Conservation (phyloP, 2,113 vertebrate genomes). For the Hypomesus transpacificus region DNA sequence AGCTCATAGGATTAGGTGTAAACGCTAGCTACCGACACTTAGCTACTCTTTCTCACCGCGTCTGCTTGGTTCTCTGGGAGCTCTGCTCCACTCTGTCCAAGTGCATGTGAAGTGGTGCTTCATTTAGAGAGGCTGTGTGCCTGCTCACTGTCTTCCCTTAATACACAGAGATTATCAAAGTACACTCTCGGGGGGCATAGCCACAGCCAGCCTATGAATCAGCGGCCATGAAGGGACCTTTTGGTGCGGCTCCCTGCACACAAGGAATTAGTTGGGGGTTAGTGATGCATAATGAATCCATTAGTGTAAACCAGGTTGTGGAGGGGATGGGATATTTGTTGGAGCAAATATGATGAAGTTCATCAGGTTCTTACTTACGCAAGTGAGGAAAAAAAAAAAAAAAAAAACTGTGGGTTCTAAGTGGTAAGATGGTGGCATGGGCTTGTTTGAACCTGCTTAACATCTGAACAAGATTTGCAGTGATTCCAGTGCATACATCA, state of each 20-base stretch:
- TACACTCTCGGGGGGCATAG: background rate
- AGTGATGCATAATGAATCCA: background rate
- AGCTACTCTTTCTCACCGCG: background rate
- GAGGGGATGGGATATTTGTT: background rate
- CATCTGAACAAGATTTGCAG: conserved; percentile 31
- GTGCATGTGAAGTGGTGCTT: conserved; percentile 45
- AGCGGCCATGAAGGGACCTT: background rate
- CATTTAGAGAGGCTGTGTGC: conserved; percentile 17
- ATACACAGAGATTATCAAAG: conserved; percentile 5
- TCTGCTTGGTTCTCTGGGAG: conserved; percentile 12
- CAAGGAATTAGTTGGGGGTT: background rate
- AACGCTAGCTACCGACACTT: conserved; percentile 6
- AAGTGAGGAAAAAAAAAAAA: background rate
- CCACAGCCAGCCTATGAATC: background rate
- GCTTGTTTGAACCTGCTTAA: background rate
- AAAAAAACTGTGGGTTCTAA: background rate
- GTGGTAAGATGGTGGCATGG: background rate
- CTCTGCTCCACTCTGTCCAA: conserved; percentile 30
- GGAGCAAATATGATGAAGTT: background rate
- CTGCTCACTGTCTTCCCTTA: conserved; percentile 15
- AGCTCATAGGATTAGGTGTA: background rate
- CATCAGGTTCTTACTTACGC: too few species aligned
- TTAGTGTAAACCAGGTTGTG: background rate
- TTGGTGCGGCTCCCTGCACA: background rate
- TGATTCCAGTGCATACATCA: conserved; percentile 32